Conservation (phyloP, 2,797 vertebrate genomes). For the Erpetoichthys calabaricus region DNA sequence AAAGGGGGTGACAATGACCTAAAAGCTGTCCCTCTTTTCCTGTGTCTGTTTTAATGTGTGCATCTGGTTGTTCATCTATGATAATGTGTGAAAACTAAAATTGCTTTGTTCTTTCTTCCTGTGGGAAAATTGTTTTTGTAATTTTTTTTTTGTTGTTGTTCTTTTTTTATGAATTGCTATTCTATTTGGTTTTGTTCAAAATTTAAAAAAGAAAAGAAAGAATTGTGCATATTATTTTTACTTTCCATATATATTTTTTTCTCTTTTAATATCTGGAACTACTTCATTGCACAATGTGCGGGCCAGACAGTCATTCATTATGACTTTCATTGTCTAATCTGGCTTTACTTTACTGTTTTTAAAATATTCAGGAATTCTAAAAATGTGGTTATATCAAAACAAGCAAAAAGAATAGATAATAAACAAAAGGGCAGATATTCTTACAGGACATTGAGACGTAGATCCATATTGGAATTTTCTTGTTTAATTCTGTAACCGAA, state of each 20-base stretch:
- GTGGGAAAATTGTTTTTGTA: constrained; percentile 22
- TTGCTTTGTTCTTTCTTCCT: constrained; percentile 53
- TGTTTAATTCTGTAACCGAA: too few species aligned
- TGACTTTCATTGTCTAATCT: too few species aligned
- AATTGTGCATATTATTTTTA: constrained; percentile 34
- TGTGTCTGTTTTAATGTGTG: constrained; percentile 80
- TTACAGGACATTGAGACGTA: too few species aligned
- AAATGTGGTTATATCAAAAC: too few species aligned
- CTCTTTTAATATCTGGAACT: constrained; percentile 65
- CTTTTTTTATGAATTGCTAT: constrained; percentile 45
- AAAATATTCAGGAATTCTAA: too few species aligned
- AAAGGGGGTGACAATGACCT: constrained; percentile 41
- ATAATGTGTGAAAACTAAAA: constrained; percentile 67
- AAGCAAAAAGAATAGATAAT: too few species aligned
- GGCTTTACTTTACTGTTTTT: too few species aligned
- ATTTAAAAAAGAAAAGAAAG: constrained; percentile 24
- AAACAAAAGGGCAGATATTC: too few species aligned
- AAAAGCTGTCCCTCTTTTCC: constrained; percentile 63
- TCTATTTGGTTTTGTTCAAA: constrained; percentile 31
- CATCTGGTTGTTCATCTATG: constrained; percentile 70
- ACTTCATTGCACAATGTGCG: constrained; percentile 50
- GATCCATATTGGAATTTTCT: too few species aligned
- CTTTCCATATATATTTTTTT: constrained; percentile 38
- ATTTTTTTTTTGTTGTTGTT: constrained; percentile 34
- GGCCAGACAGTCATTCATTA: constrained; percentile 4